A percentile compares a stretch with the other conserved stretches of the same genome.
Conservation (phyloP, 2,888 invertebrate species). For the Empis stercorea region DNA sequence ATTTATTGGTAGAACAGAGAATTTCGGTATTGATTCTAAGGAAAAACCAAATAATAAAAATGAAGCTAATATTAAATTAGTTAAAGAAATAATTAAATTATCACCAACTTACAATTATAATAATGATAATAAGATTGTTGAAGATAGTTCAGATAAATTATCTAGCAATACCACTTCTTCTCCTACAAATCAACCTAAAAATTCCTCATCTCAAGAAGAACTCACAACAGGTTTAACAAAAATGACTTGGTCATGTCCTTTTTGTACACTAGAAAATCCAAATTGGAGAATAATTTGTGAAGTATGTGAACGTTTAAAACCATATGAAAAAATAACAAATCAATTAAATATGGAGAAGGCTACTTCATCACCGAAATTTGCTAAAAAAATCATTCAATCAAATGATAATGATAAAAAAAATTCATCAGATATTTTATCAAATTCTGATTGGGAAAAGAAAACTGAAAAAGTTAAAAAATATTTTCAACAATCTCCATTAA, state of each 20-base stretch:
- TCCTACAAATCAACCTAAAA: neutral
- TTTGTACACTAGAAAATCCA: constrained; percentile 47
- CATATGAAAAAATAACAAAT: constrained; percentile 21
- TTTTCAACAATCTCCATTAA: constrained; percentile 18
- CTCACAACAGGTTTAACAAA: constrained; percentile 4
- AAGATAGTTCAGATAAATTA: too few relatives aligned
- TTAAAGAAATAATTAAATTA: neutral
- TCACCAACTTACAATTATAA: neutral
- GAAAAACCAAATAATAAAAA: too few relatives aligned
- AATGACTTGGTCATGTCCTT: constrained; percentile 43
- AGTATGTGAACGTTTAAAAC: constrained; percentile 43
- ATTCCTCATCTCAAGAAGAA: too few relatives aligned
- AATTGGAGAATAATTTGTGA: constrained; percentile 50
- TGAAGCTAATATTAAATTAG: too few relatives aligned
- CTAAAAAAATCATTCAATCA: neutral
- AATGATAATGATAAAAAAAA: neutral
- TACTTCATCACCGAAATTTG: neutral
- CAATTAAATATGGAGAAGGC: neutral
- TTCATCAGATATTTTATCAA: neutral
- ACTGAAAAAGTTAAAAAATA: constrained; percentile 20
- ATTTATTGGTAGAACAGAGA: constrained; percentile 11
- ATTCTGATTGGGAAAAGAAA: constrained; percentile 18
- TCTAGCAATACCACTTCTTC: too few relatives aligned
- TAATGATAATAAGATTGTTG: constrained; percentile 8
- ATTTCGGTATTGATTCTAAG: constrained; percentile 1